Evolutionary conservation across 1,140 invertebrate genomes (phyloP), one percentile per base, ranked within the genome.

Genomic region (Drosophila jambulina): DNA sequence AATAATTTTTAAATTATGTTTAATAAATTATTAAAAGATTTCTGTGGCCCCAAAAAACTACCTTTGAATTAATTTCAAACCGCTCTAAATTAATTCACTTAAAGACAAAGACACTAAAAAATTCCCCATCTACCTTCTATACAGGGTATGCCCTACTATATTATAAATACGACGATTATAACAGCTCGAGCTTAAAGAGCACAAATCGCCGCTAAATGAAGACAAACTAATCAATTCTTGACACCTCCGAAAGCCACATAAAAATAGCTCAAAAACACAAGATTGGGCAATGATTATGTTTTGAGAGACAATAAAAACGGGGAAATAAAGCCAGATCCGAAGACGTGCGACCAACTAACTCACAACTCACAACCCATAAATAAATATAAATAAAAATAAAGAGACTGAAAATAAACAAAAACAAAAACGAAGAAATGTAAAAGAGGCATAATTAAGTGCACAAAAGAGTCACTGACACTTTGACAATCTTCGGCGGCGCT

Each of bases 401-500:
- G 56, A 62, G 32, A 51, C 25, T 8, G 7, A 29, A 85, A 72
- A 68, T 63, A 69, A 53, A 48, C 65, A 60, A 71, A 48, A 61
- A 48, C 49, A 42, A 51, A 64, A 49, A 34, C 46, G 38, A 61
- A 27, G 25, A 62, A 36, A n/a, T 19, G 72, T 54, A 38, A 38
- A 54, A 54, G 17, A 38, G 32, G 19, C 29, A 45, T 51, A 70
- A 60, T 68, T 69, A 60, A 63, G 63, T 75, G 71, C 53, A 90
- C 68, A 88, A 90, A 84, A 90, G 70, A 90, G 85, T 90, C 85
- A 90, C 72, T 90, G 85, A 90, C 85, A 64, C 85, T 82, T 88
- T 64, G 81, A 90, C 61, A 78, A 81, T 65, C 43, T 48, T 17
- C 51, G 32, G 10, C 36, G 34, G 46, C 48, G 62, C 15, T n/a